A percentile compares a stretch with the other conserved stretches of the same genome.
These are phyloP conservation scores for Daubentonia madagascariensis DNA, from an alignment of 2,113 vertebrate species.

Conservation along the genomic window DNA sequence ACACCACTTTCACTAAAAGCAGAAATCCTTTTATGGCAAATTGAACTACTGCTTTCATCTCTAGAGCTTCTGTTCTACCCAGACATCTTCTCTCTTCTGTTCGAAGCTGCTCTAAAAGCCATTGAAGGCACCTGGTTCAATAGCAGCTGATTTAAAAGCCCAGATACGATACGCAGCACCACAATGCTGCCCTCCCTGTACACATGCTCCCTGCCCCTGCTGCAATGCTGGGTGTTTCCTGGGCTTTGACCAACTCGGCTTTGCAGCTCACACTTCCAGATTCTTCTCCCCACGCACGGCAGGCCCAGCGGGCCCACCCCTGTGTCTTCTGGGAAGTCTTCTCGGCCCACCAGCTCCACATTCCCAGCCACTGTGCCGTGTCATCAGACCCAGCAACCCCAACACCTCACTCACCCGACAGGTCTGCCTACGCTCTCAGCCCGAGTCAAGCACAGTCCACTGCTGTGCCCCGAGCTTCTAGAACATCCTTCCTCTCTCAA, in stretches of 20 bases:
- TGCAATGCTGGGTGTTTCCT: background rate
- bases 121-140: background rate
- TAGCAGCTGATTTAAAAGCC: background rate
- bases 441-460: background rate
- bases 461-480: background rate
- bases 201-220: background rate
- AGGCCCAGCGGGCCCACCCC: no score
- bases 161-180: background rate
- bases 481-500: background rate
- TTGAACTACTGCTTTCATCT: background rate
- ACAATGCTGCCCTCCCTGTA: background rate
- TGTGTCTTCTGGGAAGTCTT: background rate
- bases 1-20: background rate
- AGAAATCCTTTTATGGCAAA: constrained; percentile 13
- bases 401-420: background rate
- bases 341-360: background rate
- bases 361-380: background rate
- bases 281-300: no score
- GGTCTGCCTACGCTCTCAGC: background rate
- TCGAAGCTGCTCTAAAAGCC: background rate
- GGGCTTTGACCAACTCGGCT: background rate
- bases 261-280: background rate
- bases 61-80: background rate
- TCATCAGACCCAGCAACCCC: background rate
- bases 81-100: background rate